Evolutionary conservation across 2,113 vertebrate species (phyloP), one percentile per base, ranked within the genome.

Genomic region (Ailurus styani): DNA sequence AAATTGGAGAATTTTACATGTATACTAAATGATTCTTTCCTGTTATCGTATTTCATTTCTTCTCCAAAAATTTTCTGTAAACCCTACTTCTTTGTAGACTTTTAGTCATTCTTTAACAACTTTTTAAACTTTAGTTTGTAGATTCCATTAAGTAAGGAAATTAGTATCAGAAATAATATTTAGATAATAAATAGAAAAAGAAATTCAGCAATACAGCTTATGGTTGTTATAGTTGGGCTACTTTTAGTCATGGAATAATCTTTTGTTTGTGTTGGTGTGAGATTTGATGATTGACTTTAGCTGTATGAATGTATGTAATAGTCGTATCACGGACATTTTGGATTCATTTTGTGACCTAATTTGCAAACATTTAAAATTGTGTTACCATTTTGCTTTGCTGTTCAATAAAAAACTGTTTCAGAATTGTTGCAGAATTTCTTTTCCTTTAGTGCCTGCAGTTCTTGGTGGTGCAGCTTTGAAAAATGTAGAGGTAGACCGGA

Each of bases 331-430:
- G 64, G 89, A 78, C 81, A 82, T 93, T 94, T 90, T 60, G 34
- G 91, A 94, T 94, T 90, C 94, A 90, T 96, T 82, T 82, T 97
- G 97, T 90, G 94, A 93, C 94, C 95, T 93, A 88, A 97, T 54
- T 98, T 97, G 97, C 13, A 79, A 97, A 77, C 81, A 95, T 98
- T 98, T 97, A 95, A 98, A 97, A 93, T 94, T 98, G 64, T 87
- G 93, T 97, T 98, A 98, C 98, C 98, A 96, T 99, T 99, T 94
- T 98, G 95, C 97, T 97, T 97, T 98, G 85, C 97, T 97, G 98
- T 87, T 96, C 96, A 98, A 98, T 98, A 3, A 60, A 60, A 66
- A n/a, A n/a, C n/a, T n/a, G n/a, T n/a, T n/a, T n/a, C n/a, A n/a
- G n/a, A n/a, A n/a, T n/a, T 68, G 3, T 10, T 68, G 34, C 8